A percentile compares a stretch with the other conserved stretches of the same genome.
Conservation (phyloP, 1,140 invertebrate species). For the Drosophila lowei region DNA sequence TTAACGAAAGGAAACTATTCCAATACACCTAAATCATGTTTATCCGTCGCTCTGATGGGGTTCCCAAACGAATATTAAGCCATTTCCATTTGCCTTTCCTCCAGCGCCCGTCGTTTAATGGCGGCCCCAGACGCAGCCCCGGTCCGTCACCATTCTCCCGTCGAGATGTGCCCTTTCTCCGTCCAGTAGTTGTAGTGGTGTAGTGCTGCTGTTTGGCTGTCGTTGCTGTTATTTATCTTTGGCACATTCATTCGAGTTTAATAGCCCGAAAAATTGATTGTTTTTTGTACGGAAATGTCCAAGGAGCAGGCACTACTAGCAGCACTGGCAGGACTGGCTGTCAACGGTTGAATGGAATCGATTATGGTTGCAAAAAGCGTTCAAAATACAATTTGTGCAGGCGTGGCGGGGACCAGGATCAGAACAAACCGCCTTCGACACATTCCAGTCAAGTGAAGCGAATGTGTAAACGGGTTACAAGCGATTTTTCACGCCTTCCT, state of each 20-base stretch:
- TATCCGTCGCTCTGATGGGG: conserved; percentile 70
- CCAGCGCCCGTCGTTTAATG: conserved; percentile 33
- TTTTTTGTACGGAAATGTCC: conserved; percentile 78
- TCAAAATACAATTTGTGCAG: conserved; percentile 64
- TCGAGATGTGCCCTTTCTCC: conserved; percentile 16
- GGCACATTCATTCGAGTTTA: conserved; percentile 82
- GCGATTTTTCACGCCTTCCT: conserved; percentile 56
- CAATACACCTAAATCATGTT: conserved; percentile 81
- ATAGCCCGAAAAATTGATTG: conserved; percentile 83
- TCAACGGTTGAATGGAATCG: conserved; percentile 70
- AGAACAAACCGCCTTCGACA: conserved; percentile 12
- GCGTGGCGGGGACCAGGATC: conserved; percentile 27
- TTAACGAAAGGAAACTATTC: conserved; percentile 60
- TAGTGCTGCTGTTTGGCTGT: conserved; percentile 66
- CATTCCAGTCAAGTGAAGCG: conserved; percentile 71
- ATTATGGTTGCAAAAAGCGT: conserved; percentile 66
- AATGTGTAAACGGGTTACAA: conserved; percentile 74
- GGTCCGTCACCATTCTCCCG: neutral
- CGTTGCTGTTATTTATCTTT: conserved; percentile 82
- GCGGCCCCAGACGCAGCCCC: conserved; percentile 1
- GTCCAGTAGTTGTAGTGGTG: conserved; percentile 48
- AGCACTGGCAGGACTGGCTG: conserved; percentile 40
- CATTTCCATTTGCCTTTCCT: conserved; percentile 61
- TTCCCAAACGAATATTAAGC: conserved; percentile 69
- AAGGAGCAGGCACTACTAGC: conserved; percentile 29